Conservation (phyloP, 2,888 invertebrate genomes). For the Epinotia ramella region DNA sequence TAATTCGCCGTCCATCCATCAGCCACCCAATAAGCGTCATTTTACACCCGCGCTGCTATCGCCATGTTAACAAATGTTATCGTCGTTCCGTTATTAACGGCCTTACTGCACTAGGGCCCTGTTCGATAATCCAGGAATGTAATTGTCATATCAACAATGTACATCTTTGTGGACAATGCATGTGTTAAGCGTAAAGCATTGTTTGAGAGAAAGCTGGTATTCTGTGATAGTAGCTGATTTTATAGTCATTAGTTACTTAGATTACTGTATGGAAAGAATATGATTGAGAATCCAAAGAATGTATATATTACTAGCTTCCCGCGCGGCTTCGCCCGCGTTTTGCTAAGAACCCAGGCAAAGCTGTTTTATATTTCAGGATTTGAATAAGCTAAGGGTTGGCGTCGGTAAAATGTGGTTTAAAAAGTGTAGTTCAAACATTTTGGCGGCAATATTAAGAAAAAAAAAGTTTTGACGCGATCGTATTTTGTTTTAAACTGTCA, state of each 20-base stretch:
- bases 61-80: constrained; percentile 71
- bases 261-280: background rate
- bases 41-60: constrained; percentile 53
- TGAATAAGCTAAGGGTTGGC: too few relatives aligned
- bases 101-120: constrained; percentile 49
- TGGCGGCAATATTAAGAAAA: too few relatives aligned
- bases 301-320: background rate
- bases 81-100: constrained; percentile 66
- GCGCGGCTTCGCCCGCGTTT: too few relatives aligned
- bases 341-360: too few relatives aligned
- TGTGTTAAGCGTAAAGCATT: background rate
- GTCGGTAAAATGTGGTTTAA: too few relatives aligned
- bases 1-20: constrained; percentile 20
- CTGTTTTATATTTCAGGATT: too few relatives aligned
- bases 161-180: constrained; percentile 19
- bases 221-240: background rate
- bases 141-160: constrained; percentile 28
- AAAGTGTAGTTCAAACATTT: too few relatives aligned
- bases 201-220: constrained; percentile 5
- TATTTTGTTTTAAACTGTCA: too few relatives aligned
- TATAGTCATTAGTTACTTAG: background rate
- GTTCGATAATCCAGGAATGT: constrained; percentile 33
- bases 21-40: constrained; percentile 47
- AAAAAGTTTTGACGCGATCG: too few relatives aligned
- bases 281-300: background rate